Conservation (phyloP, 2,888 invertebrate genomes). For the Drosophila affinis region DNA sequence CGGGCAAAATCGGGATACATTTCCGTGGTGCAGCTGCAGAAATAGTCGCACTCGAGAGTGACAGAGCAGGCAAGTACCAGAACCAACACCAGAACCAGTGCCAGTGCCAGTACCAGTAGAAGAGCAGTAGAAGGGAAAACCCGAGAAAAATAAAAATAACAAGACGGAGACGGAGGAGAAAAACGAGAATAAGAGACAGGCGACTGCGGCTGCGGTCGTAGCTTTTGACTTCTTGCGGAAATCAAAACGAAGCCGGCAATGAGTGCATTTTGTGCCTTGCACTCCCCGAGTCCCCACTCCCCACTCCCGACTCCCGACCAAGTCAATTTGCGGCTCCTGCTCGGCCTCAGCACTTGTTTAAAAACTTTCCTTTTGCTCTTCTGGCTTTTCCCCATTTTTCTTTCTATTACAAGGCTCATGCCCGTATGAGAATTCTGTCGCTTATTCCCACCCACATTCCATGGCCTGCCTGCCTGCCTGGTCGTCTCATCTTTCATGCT, state of each 20-base stretch:
- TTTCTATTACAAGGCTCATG: not conserved
- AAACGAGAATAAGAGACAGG: not conserved
- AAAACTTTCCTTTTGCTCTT: conserved; percentile 26
- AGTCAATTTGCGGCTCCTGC: conserved; percentile 20
- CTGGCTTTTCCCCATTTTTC: conserved; percentile 1
- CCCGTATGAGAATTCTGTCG: not conserved
- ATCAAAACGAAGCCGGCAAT: conserved; percentile 3
- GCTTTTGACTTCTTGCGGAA: conserved; percentile 34
- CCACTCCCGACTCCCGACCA: conserved; percentile 2
- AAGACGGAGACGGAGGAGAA: conserved; percentile 9
- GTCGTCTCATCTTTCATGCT: not conserved
- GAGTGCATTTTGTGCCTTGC: conserved; percentile 20
- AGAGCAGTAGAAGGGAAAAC: conserved; percentile 1
- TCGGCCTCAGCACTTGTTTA: conserved; percentile 21
- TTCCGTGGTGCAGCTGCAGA: conserved; percentile 54
- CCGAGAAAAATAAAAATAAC: conserved; percentile 17
- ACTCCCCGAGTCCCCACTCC: not conserved
- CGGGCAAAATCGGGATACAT: conserved; percentile 68
- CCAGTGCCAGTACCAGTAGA: conserved; percentile 1
- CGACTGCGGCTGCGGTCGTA: conserved; percentile 24
- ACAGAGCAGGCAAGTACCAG: conserved; percentile 43
- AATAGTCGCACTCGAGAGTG: conserved; percentile 43
- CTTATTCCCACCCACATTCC: not conserved
- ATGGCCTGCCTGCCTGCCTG: not conserved
- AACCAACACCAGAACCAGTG: no score